Conservation (phyloP, 2,113 vertebrate species). For the Hirundichthys speculiger region DNA sequence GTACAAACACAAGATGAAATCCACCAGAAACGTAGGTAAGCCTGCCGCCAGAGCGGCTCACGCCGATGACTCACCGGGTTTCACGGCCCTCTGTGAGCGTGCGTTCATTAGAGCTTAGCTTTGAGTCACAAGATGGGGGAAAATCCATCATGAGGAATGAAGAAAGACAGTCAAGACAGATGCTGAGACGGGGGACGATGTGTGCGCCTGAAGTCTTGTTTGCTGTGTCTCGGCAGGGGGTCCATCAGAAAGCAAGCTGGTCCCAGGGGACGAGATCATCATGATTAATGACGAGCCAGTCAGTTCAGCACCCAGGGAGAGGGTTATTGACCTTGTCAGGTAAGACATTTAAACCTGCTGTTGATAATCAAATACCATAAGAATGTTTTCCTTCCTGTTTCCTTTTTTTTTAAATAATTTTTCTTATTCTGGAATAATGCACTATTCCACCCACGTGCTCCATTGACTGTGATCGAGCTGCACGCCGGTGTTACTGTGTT, state of each 20-base stretch:
- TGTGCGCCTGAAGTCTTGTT: conserved; percentile 33
- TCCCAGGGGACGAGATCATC: conserved; percentile 98
- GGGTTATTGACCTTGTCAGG: conserved; percentile 99
- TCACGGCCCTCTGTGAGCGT: conserved; percentile 46
- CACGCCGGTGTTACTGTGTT: conserved; percentile 30
- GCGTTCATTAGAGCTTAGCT: conserved; percentile 43
- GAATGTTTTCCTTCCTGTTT: not conserved
- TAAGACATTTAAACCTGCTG: conserved; percentile 68
- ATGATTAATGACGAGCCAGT: conserved; percentile 99
- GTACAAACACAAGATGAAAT: conserved; percentile 33
- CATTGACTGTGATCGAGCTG: conserved; percentile 7
- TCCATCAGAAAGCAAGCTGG: conserved; percentile 94
- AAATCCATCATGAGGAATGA: not conserved
- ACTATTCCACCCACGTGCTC: conserved; percentile 10
- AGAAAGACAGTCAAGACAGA: conserved; percentile 21
- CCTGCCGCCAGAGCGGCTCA: conserved; percentile 25
- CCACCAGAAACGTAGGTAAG: conserved; percentile 35
- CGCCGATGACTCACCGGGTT: conserved; percentile 57
- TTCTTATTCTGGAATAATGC: not conserved
- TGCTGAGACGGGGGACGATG: conserved; percentile 1
- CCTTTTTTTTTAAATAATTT: not conserved
- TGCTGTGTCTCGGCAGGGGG: conserved; percentile 83
- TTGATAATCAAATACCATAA: not conserved
- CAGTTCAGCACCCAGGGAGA: conserved; percentile 92
- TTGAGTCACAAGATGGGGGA: conserved; percentile 19